Base-by-base conservation (phyloP, 2,113 vertebrate genomes). In the Eptatretus burgeri region DNA sequence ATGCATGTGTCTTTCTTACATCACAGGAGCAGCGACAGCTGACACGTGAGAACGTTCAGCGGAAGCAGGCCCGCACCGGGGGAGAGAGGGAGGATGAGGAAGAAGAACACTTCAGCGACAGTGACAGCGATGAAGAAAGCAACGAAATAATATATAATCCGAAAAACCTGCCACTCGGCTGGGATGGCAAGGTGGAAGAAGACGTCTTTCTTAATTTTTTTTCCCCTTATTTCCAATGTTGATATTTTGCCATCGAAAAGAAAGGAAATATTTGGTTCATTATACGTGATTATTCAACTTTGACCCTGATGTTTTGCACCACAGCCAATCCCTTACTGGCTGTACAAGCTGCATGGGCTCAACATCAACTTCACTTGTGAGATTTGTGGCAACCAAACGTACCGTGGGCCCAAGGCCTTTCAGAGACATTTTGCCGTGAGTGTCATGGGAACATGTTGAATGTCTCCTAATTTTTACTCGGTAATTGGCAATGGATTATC, bases 301-400 rank as follows among this genome's bases (percentile, higher is more conserved):
- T 41, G 7, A 41, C 27, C 27, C 27, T 41, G 27, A 41, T 7
- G 7, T 41, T 41, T 41, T 41, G 27, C 7, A 11, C 52, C 74
- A 1, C 68, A 98, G 87, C 87, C 91, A 0, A 95, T 98, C 53
- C 91, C 89, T 0, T 95, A 98, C 74, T 95, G 91, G 91, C 66
- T 95, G 2, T 95, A 95, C 17, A 98, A 95, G 67, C 76, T 93
- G 4, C 91, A 98, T 0, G 91, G 91, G 2, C 72, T 95, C 51
- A 98, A 98, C 71, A 95, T 95, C 77, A 98, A 95, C 76, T 95
- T 95, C 77, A 98, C 95, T 69, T 98, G 89, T 76, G 89, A 98
- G 77, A 95, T 98, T 20, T 98, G 89, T 68, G 87, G 89, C 8
- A 98, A 98, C 75, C 95, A 93, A 73, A 98, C 87, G 1, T 98